Evolutionary conservation across 2,797 vertebrate genomes (phyloP).

Genomic region (Melanotaenia pygmaea): DNA sequence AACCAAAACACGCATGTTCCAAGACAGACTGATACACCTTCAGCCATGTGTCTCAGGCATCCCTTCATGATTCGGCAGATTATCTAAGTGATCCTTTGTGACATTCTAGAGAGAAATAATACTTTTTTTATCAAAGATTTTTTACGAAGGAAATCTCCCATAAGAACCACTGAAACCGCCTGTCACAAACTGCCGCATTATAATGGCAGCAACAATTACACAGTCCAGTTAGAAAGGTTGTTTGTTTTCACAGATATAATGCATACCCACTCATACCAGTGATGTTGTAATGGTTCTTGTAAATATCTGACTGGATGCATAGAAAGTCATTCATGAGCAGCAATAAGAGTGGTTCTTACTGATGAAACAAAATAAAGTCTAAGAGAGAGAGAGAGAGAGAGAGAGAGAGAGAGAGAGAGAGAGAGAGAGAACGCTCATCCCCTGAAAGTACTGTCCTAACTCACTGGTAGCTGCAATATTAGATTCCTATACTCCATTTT

Average conservation of each 20-base stretch:
- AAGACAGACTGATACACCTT: conserved; percentile 39
- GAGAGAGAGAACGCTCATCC: too few species aligned
- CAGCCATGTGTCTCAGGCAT: conserved; percentile 30
- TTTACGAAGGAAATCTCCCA: neutral
- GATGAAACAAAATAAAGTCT: too few species aligned
- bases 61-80: conserved; percentile 34
- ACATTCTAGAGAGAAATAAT: conserved; percentile 6
- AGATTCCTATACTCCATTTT: neutral
- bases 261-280: neutral
- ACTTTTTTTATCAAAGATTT: too few species aligned
- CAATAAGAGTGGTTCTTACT: too few species aligned
- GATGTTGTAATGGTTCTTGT: neutral
- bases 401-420: too few species aligned
- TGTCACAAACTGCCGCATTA: neutral
- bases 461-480: conserved; percentile 1
- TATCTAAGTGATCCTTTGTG: conserved; percentile 7
- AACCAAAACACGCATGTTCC: too few species aligned
- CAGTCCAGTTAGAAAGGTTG: neutral
- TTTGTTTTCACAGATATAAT: neutral
- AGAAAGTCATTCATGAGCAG: too few species aligned
- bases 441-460: neutral
- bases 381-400: too few species aligned
- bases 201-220: neutral
- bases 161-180: neutral
- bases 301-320: neutral